These are phyloP conservation scores for Caenorhabditis sulstoni DNA, from an alignment of 2,888 invertebrate genomes.

Conservation along the genomic window DNA sequence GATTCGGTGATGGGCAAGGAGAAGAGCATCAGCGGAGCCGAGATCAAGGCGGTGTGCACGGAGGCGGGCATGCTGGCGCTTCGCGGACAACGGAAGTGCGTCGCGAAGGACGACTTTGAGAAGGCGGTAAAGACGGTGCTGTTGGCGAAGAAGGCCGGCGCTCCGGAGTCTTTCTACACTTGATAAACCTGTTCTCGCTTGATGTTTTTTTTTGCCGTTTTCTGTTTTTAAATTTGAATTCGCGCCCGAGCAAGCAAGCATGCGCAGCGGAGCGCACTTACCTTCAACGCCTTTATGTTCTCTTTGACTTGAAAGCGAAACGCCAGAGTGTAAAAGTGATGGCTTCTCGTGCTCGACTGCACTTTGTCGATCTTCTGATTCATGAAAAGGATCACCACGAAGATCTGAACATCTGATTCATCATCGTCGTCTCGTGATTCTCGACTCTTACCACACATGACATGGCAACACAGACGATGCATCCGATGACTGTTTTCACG, in stretches of 20 bases:
- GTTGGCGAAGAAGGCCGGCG: constrained; percentile 98
- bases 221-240: no score
- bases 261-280: background rate
- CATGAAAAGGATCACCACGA: constrained; percentile 20
- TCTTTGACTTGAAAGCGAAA: constrained; percentile 51
- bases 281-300: constrained; percentile 41
- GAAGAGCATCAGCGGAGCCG: constrained; percentile 90
- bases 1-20: constrained; percentile 98
- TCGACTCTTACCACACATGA: constrained; percentile 26
- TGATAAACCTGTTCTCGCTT: no score
- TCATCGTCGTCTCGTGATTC: background rate
- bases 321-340: constrained; percentile 31
- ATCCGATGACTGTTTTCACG: constrained; percentile 19
- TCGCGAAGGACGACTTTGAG: constrained; percentile 98
- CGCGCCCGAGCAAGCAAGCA: no score
- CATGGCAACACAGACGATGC: constrained; percentile 11
- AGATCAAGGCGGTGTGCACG: constrained; percentile 94
- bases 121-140: constrained; percentile 99
- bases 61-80: constrained; percentile 98
- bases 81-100: constrained; percentile 98
- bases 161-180: constrained; percentile 95
- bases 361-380: constrained; percentile 31
- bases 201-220: no score
- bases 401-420: no score
- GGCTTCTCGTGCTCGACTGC: background rate